These are phyloP conservation scores for Microctenopoma lineatum DNA, from an alignment of 2,797 vertebrate genomes.

Conservation along the genomic window DNA sequence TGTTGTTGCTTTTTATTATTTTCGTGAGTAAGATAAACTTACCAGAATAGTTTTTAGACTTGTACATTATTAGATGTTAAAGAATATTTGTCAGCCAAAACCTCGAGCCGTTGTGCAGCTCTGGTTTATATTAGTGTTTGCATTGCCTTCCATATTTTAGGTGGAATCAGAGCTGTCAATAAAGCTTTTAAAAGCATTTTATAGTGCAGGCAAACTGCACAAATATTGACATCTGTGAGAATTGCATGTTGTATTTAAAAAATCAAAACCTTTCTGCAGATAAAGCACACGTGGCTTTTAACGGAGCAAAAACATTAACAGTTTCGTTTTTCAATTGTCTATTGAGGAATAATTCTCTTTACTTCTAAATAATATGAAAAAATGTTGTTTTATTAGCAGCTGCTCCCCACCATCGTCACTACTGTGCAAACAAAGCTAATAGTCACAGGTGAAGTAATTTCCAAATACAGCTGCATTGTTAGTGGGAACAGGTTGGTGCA, in stretches of 20 bases:
- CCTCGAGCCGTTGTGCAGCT: neutral
- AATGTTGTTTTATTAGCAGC: constrained; percentile 15
- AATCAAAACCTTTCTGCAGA: constrained; percentile 11
- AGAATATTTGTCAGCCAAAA: neutral
- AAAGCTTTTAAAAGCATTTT: constrained; percentile 46
- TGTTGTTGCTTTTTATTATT: no score
- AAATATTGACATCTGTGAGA: constrained; percentile 28
- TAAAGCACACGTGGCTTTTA: neutral
- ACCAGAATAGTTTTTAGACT: no score
- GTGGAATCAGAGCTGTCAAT: constrained; percentile 29
- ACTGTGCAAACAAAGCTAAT: constrained; percentile 43
- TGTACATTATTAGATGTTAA: no score
- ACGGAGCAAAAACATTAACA: neutral
- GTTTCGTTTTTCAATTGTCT: neutral
- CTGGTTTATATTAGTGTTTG: neutral
- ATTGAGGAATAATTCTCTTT: neutral
- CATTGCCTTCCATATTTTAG: neutral
- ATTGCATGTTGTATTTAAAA: constrained; percentile 8
- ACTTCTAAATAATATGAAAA: neutral
- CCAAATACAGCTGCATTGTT: constrained; percentile 70
- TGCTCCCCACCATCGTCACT: neutral
- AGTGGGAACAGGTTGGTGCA: constrained; percentile 74
- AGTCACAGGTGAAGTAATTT: constrained; percentile 59
- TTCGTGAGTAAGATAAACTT: no score
- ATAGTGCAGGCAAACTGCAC: constrained; percentile 12